These are phyloP conservation scores for Pterois miles DNA, from an alignment of 2,797 vertebrate genomes.

Conservation along the genomic window DNA sequence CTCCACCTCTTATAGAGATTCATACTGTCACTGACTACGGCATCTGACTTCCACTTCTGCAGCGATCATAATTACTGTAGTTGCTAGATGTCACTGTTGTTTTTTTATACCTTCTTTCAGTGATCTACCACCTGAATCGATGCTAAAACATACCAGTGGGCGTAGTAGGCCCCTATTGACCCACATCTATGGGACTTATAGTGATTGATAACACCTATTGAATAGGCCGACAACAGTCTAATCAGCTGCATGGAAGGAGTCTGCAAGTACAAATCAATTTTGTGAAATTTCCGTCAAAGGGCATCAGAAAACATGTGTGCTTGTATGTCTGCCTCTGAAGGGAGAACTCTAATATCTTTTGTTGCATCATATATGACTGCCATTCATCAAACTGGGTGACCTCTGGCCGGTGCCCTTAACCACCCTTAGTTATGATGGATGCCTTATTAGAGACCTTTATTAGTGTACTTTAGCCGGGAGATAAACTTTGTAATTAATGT, in stretches of 20 bases:
- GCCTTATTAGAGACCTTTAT: slow-evolving; percentile 87
- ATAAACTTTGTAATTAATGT: slow-evolving; percentile 91
- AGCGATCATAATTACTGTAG: neutral
- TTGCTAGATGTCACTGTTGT: neutral
- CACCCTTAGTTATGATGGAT: slow-evolving; percentile 85
- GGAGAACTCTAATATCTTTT: slow-evolving; percentile 51
- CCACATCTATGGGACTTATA: no score
- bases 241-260: neutral
- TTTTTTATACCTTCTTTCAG: no score
- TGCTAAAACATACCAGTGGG: no score
- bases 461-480: slow-evolving; percentile 87
- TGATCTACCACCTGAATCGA: no score
- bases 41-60: no score
- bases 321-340: neutral
- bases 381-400: slow-evolving; percentile 80
- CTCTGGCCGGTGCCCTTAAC: slow-evolving; percentile 80
- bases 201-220: neutral
- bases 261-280: neutral
- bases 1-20: neutral
- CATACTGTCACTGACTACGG: neutral
- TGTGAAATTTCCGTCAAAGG: neutral
- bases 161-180: no score
- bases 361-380: slow-evolving; percentile 59
- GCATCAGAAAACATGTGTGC: neutral
- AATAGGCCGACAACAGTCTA: neutral